Evolutionary conservation across 2,113 vertebrate genomes (phyloP), one percentile per base, ranked within the genome.

Genomic region (Perccottus glenii): DNA sequence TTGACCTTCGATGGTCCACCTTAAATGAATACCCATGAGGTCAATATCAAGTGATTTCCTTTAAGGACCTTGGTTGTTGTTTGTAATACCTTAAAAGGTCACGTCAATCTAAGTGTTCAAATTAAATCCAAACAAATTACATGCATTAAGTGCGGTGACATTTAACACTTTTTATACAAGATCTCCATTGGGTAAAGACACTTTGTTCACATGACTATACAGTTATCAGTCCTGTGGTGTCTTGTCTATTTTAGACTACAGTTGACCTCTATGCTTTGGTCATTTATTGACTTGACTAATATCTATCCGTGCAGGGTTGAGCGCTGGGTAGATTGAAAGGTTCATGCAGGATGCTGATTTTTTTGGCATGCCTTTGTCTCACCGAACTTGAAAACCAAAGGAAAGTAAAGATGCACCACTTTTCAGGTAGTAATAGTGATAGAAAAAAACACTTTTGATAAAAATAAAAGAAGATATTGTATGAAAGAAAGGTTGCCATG

Each of bases 51-150:
- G 57, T 70, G 75, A 86, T 84, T 87, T 70, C 68, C 70, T 88
- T 78, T 85, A 89, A 88, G 81, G 72, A 88, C 79, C 70, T 67
- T 70, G 60, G 60, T 60, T 75, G 68, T 73, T 80, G 73, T 78
- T 89, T 75, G 69, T 75, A 75, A 85, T 80, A 70, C 67, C 56
- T 85, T 81, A 81, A 91, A 88, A 92, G 86, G 88, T 91, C 90
- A 89, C 65, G 47, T 52, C 59, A 64, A 47, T 61, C 55, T 58
- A 33, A 61, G 59, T 64, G 58, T 70, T 67, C 48, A 61, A 67
- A 88, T 79, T 85, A 75, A 87, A 80, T 55, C 44, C 50, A 48
- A 67, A 77, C 19, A 72, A 82, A 88, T 85, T 66, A 43, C 62
- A 81, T 77, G 74, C 68, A 53, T 33, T 71, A 57, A 57, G 36